Base-by-base conservation (phyloP, 2,888 invertebrate species). In the Melinaea menophilus region DNA sequence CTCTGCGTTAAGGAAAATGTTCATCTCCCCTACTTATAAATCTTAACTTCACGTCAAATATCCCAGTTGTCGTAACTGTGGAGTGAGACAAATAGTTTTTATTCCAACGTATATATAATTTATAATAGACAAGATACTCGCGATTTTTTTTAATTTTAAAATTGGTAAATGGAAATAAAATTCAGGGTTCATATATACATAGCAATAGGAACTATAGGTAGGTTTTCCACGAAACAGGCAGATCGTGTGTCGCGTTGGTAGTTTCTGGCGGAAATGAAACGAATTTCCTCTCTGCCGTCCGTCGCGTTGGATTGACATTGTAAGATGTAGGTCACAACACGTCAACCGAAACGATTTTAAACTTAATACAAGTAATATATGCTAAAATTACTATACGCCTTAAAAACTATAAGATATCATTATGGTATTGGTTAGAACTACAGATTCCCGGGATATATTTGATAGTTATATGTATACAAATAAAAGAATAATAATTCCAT, bases 1-100 rank as follows among this genome's bases (percentile, higher is more conserved):
- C 78, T 78, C 73, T 71, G 74, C 74, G 79, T 82, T 79, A 76
- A 78, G 77, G 77, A 75, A 73, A 71, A 71, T 75, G 78, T 79
- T 73, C 78, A 73, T 79, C 80, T 78, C 77, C 77, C 79, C 81
- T 78, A 74, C 71, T 75, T 75, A 86, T 85, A 85, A 87, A 87
- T 86, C 86, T 82, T 72, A 72, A 73, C 76, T 80, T 80, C 80
- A 77, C 77, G 75, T 69, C 72, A 69, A 41, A 72, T 69, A 75
- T 74, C 70, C 71, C 69, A 68, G 71, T 69, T 68, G 72, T 64
- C 68, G 64, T 60, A 71, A 73, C 66, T 64, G 67, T 61, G 65
- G 66, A 64, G 65, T 64, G 66, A 71, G 72, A 74, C 73, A 71
- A 73, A 74, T 74, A 57, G 41, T 41, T 41, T 41, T 41, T 41